Evolutionary conservation across 2,888 invertebrate genomes (phyloP).

Genomic region (Lissonota sp.): DNA sequence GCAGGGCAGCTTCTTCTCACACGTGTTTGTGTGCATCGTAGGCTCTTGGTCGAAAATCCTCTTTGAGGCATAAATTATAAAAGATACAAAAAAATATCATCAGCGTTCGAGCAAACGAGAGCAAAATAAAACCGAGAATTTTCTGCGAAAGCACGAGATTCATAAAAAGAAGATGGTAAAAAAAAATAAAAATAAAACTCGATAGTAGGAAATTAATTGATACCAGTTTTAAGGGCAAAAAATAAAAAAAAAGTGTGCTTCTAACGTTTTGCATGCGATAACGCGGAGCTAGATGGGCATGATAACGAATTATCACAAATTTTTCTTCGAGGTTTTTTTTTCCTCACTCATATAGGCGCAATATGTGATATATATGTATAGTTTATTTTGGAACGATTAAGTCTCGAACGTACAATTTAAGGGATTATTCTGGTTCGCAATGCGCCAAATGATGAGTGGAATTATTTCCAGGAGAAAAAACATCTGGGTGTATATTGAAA

Average conservation of each 20-base stretch:
- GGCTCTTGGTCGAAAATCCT: constrained; percentile 57
- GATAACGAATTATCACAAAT: constrained; percentile 29
- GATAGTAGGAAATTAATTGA: constrained; percentile 52
- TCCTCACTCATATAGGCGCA: constrained; percentile 49
- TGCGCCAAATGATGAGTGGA: not conserved
- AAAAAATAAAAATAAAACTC: constrained; percentile 12
- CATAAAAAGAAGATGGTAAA: constrained; percentile 22
- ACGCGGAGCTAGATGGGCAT: constrained; percentile 43
- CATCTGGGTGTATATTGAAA: too few relatives aligned
- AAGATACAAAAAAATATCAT: not conserved
- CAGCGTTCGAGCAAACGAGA: constrained; percentile 19
- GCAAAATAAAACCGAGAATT: constrained; percentile 1
- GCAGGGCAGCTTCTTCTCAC: constrained; percentile 74
- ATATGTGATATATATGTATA: constrained; percentile 57
- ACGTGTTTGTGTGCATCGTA: constrained; percentile 69
- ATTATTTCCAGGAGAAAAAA: too few relatives aligned
- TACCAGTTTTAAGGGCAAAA: constrained; percentile 17
- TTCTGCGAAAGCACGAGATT: constrained; percentile 39
- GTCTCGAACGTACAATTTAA: constrained; percentile 26
- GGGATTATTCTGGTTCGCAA: not conserved
- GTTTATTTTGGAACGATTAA: constrained; percentile 63
- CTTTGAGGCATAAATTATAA: constrained; percentile 33
- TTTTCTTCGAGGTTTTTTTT: constrained; percentile 56
- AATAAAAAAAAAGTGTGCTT: constrained; percentile 47
- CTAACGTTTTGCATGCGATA: constrained; percentile 56